Evolutionary conservation across 92 coral and sea anemone species (phyloP), one percentile per base, ranked within the genome.

Genomic region (Pocillopora meandrina): DNA sequence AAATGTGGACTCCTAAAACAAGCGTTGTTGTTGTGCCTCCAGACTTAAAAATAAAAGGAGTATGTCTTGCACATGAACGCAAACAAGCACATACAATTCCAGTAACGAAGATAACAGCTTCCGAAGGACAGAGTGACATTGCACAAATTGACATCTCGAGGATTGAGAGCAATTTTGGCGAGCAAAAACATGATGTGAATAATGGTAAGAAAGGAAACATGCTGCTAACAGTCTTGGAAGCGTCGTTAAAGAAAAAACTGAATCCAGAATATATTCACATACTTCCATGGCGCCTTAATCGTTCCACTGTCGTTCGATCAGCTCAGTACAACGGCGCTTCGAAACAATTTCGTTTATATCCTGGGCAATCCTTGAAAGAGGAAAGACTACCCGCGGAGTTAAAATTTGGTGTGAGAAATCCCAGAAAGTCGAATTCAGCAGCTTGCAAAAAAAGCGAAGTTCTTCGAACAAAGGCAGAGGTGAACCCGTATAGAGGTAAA

Each of bases 331-430:
- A 34, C 31, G 19, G 57, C 3, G 11, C 10, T 18, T 67, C 75
- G 56, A 31, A 73, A 66, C 1, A 6, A 9, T 65, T 20, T 36
- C 35, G 61, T 33, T 36, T 34, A 3, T 71, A 57, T 59, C 47
- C 69, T 35, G 12, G 60, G n/a, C 76, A 18, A 56, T 18, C 1
- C 10, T 23, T 70, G 62, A 61, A 60, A 55, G 57, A 83, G 2
- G 73, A 83, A 6, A 62, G 35, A 59, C 61, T 74, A 21, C 86
- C 86, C 9, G 2, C 7, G 62, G 83, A 84, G 57, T 70, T 84
- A 56, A 84, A 84, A 70, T 84, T 66, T 66, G 88, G 88, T 65
- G 61, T 84, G 16, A 67, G 69, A 34, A 84, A 84, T 58, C 75
- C 71, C 49, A 56, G 36, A 65, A 61, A 74, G 62, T 14, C 26